phyloP scores from a whole-genome alignment of 1,140 invertebrate species.

The Chrysomallon squamiferum region DNA sequence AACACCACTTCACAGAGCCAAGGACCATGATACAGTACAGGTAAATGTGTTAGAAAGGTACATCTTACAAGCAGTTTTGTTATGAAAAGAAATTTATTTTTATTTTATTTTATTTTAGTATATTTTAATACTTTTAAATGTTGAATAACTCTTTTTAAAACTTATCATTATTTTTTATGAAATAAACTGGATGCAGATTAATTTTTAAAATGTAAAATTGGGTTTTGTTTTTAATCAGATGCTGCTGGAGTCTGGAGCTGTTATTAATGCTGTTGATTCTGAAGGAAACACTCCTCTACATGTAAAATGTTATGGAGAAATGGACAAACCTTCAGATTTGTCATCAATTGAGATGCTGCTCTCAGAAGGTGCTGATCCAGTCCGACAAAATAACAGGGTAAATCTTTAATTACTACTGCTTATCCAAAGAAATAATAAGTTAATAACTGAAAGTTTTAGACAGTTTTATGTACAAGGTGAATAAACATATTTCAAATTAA shows the following conservation, averaged over 20 bases:
- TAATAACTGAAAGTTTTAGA: not conserved
- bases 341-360: conserved; percentile 54
- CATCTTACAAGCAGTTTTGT: too few relatives aligned
- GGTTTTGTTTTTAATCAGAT: too few relatives aligned
- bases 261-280: conserved; percentile 51
- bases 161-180: too few relatives aligned
- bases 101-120: too few relatives aligned
- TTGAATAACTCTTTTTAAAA: too few relatives aligned
- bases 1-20: conserved; percentile 54
- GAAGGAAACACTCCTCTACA: conserved; percentile 62
- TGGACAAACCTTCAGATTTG: conserved; percentile 44
- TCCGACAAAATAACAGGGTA: conserved; percentile 55
- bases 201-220: too few relatives aligned
- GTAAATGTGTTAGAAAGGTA: conserved; percentile 27
- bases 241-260: conserved; percentile 54
- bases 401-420: too few relatives aligned
- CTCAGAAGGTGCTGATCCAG: conserved; percentile 44
- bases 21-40: conserved; percentile 50
- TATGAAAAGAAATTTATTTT: too few relatives aligned
- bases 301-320: conserved; percentile 63
- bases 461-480: not conserved
- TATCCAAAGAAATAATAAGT: not conserved
- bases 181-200: too few relatives aligned
- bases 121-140: too few relatives aligned
- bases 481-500: not conserved